Evolutionary conservation across 2,113 vertebrate genomes (phyloP).

Genomic region (Telmatochromis bifrenatus): DNA sequence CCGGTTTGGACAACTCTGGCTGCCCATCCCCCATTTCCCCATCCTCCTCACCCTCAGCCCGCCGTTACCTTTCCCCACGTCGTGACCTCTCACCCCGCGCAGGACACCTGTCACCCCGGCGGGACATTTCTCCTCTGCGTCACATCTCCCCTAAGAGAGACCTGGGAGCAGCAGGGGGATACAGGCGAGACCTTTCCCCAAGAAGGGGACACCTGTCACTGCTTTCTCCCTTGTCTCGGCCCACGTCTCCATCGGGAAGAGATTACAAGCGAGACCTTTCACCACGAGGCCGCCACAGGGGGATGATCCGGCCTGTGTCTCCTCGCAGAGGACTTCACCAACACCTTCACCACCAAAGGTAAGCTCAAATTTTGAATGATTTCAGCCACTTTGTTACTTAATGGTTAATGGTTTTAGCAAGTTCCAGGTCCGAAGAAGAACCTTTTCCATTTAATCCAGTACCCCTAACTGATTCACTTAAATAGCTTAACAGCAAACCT

Average conservation of each 20-base stretch:
- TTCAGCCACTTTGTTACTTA: neutral
- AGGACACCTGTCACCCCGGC: constrained; percentile 51
- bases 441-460: neutral
- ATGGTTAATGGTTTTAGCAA: neutral
- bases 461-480: neutral
- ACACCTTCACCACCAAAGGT: constrained; percentile 64
- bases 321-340: constrained; percentile 84
- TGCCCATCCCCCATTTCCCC: constrained; percentile 88
- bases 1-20: constrained; percentile 76
- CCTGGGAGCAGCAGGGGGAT: constrained; percentile 17
- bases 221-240: constrained; percentile 63
- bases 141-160: constrained; percentile 78
- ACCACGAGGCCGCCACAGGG: constrained; percentile 84
- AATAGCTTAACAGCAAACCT: neutral
- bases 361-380: neutral
- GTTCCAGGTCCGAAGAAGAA: neutral
- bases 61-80: constrained; percentile 82
- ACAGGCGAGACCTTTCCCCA: constrained; percentile 86
- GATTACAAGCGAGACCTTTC: constrained; percentile 84
- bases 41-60: constrained; percentile 78
- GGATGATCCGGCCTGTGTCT: constrained; percentile 79
- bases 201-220: constrained; percentile 73
- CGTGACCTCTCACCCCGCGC: constrained; percentile 83
- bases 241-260: constrained; percentile 79
- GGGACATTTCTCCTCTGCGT: constrained; percentile 76